Evolutionary conservation across 2,113 vertebrate genomes (phyloP), one percentile per base, ranked within the genome.

Genomic region (Xyrauchen texanus): DNA sequence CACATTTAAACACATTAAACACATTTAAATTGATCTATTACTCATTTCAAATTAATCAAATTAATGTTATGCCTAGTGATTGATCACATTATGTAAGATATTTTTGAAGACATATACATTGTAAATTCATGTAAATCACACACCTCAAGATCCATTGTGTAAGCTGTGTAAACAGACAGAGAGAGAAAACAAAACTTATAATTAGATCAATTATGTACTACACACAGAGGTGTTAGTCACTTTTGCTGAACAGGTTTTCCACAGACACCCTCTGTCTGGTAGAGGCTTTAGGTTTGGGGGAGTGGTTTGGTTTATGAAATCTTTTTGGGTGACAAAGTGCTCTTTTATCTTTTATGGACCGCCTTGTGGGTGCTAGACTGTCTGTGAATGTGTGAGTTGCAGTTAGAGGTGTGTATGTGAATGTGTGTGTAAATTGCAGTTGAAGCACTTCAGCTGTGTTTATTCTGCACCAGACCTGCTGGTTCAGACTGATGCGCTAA

Each of bases 391-490:
- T 83, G 44, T 79, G 77, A 76, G 72, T 16, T n/a, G 73, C 49
- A 10, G 46, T 51, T 21, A 8, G 47, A 52, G 61, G 61, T 72
- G 21, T 1, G 3, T 34, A 34, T 34, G 21, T 34, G 21, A 34
- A 34, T 34, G 21, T 34, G 46, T 72, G 34, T 57, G 58, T 78
- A 58, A 76, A 45, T 81, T 74, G 82, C 62, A 53, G 84, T 71
- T 82, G 63, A 68, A 70, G 67, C 81, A 68, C 75, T 70, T 85
- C 84, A 81, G 84, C 84, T 73, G 72, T 89, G 88, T 87, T 89
- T 89, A 82, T 88, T 87, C 85, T 87, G 87, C 75, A 63, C 55
- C 16, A 42, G 68, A 87, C 81, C 81, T 88, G 84, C 85, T 73
- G 71, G 82, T 76, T 13, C 75, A 88, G 84, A 86, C 88, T 86